phyloP scores from a whole-genome alignment of 2,113 vertebrate genomes.

The Pardalotus punctatus region DNA sequence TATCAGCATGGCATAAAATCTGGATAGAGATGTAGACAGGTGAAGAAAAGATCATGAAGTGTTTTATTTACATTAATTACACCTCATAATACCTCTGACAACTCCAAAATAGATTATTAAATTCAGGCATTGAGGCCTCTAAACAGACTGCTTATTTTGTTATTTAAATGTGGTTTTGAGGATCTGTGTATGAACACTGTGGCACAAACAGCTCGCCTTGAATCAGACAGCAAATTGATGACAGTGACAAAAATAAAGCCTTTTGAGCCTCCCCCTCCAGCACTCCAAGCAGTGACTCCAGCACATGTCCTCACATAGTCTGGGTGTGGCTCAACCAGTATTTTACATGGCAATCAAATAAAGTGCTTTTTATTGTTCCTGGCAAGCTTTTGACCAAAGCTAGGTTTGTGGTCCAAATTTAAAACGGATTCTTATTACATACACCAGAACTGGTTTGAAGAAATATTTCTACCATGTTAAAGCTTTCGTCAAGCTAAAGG shows the following conservation, averaged over 20 bases:
- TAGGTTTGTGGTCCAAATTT: neutral
- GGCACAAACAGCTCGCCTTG: neutral
- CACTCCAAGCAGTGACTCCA: neutral
- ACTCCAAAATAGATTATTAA: neutral
- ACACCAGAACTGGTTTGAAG: neutral
- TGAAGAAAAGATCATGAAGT: constrained; percentile 19
- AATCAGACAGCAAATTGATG: neutral
- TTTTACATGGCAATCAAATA: neutral
- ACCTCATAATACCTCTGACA: neutral
- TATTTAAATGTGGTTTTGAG: neutral
- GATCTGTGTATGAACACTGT: neutral
- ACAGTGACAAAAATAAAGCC: neutral
- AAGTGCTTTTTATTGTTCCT: neutral
- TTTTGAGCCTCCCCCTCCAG: neutral
- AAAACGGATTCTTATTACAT: neutral
- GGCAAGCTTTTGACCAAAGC: neutral
- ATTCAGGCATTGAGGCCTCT: neutral
- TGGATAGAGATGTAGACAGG: neutral
- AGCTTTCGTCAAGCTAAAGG: neutral
- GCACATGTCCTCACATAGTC: neutral
- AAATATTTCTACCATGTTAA: neutral
- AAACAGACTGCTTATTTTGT: constrained; percentile 7
- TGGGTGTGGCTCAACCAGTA: neutral
- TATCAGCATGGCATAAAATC: neutral
- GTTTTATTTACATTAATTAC: constrained; percentile 15